These are phyloP conservation scores for Micronycteris hirsuta DNA, from an alignment of 2,113 vertebrate species.

Conservation along the genomic window DNA sequence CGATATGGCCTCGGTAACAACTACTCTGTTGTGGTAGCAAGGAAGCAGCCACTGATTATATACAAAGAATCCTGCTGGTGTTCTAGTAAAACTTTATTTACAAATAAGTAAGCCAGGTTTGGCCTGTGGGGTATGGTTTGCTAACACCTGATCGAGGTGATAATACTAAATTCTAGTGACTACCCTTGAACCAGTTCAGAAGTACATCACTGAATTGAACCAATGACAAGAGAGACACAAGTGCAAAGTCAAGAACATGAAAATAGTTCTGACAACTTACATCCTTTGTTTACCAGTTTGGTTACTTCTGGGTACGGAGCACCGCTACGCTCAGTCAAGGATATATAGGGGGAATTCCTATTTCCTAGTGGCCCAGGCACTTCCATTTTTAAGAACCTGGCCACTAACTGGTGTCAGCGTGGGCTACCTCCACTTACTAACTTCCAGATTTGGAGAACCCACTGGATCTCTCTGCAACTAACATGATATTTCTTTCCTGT, in stretches of 20 bases:
- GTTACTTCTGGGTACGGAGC: neutral
- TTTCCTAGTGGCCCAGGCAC: neutral
- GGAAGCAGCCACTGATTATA: neutral
- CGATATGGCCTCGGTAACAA: neutral
- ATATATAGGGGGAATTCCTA: neutral
- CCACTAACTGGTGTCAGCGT: neutral
- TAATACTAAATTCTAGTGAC: neutral
- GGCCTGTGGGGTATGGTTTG: neutral
- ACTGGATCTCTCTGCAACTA: neutral
- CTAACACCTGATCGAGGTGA: neutral
- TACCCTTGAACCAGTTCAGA: neutral
- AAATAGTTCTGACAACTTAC: neutral
- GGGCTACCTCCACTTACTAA: neutral
- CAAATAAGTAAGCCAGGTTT: neutral
- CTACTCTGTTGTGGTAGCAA: neutral
- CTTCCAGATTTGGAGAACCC: neutral
- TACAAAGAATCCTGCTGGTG: too few species aligned
- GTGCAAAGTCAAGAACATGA: neutral
- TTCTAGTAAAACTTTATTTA: conserved; percentile 31
- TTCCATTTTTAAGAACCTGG: neutral
- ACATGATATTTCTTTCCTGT: neutral
- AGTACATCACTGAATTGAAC: neutral
- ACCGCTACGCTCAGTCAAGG: neutral
- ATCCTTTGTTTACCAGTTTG: neutral
- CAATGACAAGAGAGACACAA: neutral